Conservation (phyloP, 2,888 invertebrate species). For the Andrena bucephala region DNA sequence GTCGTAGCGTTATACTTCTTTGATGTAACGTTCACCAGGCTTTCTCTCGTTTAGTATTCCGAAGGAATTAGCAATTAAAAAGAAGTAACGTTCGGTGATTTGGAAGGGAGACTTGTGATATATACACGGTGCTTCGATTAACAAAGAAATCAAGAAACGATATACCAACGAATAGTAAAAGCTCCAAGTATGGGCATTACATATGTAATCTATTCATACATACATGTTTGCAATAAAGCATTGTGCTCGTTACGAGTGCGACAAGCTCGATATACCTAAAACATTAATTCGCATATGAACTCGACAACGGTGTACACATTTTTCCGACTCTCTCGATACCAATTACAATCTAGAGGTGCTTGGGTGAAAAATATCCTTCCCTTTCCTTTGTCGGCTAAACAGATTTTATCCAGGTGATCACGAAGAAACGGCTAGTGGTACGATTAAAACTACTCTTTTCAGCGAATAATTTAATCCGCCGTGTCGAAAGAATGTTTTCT, state of each 20-base stretch:
- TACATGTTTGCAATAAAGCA: slow-evolving; percentile 66
- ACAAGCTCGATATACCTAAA: slow-evolving; percentile 61
- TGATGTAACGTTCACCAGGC: slow-evolving; percentile 14
- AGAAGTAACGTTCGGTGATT: slow-evolving; percentile 45
- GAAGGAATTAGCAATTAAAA: slow-evolving; percentile 17
- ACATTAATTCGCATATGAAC: slow-evolving; percentile 46
- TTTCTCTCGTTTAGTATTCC: slow-evolving; percentile 21
- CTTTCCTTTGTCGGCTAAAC: slow-evolving; percentile 14
- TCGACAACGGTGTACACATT: slow-evolving; percentile 36
- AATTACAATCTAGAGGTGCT: slow-evolving; percentile 43
- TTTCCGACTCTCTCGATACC: slow-evolving; percentile 43
- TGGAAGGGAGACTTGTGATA: slow-evolving; percentile 60
- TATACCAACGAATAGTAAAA: slow-evolving; percentile 61
- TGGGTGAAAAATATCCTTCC: slow-evolving; percentile 40
- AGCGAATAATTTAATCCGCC: slow-evolving; percentile 52
- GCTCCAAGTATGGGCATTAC: slow-evolving; percentile 59
- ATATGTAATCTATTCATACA: slow-evolving; percentile 67
- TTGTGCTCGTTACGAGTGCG: slow-evolving; percentile 61
- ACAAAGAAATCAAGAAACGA: slow-evolving; percentile 52
- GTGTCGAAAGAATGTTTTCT: slow-evolving; percentile 36
- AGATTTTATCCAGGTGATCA: slow-evolving; percentile 40
- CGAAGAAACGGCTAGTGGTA: slow-evolving; percentile 49
- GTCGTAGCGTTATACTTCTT: slow-evolving; percentile 21
- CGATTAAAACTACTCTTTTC: slow-evolving; percentile 27
- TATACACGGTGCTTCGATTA: slow-evolving; percentile 46